Conservation (phyloP, 2,113 vertebrate species). For the Saguinus midas region DNA sequence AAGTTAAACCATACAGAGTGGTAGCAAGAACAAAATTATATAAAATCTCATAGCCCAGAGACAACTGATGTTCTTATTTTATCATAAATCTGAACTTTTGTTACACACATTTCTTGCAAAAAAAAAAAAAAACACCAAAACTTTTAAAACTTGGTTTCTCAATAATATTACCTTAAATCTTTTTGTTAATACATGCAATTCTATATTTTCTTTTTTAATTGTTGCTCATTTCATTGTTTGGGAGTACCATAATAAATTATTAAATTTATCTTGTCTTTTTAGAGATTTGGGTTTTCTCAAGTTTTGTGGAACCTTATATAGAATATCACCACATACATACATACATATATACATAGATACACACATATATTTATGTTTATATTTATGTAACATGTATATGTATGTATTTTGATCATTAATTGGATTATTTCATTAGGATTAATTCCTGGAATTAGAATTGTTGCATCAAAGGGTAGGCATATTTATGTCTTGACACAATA, state of each 20-base stretch:
- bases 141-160: background rate
- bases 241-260: background rate
- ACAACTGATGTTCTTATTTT: background rate
- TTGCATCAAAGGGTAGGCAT: background rate
- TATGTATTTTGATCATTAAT: background rate
- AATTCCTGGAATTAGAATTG: slow-evolving; percentile 12
- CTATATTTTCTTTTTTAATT: background rate
- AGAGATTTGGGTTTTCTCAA: background rate
- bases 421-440: slow-evolving; percentile 21
- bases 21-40: background rate
- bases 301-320: background rate
- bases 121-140: background rate
- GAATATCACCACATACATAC: background rate
- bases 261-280: background rate
- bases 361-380: background rate
- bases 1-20: background rate
- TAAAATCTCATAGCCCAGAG: background rate
- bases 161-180: background rate
- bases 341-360: background rate
- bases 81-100: background rate
- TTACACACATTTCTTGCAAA: background rate
- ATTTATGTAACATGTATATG: background rate
- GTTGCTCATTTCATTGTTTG: background rate
- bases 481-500: background rate
- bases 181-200: background rate